Conservation (phyloP, 1,140 invertebrate species). For the Drosophila erecta region DNA sequence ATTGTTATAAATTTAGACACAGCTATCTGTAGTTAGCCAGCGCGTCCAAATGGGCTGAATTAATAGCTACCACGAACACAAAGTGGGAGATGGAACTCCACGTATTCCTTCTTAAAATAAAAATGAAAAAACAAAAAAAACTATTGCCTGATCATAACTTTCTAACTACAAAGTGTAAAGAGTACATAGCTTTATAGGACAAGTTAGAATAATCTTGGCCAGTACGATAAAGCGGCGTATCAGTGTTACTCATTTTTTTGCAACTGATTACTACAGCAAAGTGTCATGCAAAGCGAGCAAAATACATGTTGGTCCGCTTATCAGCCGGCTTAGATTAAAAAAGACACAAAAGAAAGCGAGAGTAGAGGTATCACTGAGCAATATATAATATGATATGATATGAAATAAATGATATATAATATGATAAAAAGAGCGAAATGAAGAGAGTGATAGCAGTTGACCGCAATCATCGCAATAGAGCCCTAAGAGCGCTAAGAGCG, state of each 20-base stretch:
- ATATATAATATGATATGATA: too few species aligned
- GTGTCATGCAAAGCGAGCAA: slow-evolving; percentile 30
- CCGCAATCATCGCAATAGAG: not conserved
- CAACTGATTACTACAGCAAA: slow-evolving; percentile 40
- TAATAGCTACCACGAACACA: too few species aligned
- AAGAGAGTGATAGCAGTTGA: not conserved
- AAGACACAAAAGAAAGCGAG: not conserved
- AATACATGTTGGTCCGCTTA: slow-evolving; percentile 25
- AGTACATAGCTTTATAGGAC: not conserved
- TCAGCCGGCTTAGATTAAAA: slow-evolving; percentile 7
- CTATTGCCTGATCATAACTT: too few species aligned
- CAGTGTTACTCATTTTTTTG: slow-evolving; percentile 20
- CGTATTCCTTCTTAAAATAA: too few species aligned
- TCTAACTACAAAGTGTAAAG: not conserved
- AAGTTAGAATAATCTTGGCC: slow-evolving; percentile 10
- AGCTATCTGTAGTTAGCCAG: too few species aligned
- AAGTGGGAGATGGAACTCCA: too few species aligned
- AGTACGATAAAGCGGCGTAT: slow-evolving; percentile 18
- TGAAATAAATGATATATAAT: too few species aligned
- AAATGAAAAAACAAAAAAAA: too few species aligned
- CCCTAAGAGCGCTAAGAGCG: too few species aligned
- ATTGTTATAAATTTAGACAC: too few species aligned
- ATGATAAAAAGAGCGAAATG: too few species aligned
- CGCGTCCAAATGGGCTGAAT: too few species aligned
- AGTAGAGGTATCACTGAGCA: not conserved